Base-by-base conservation (phyloP, 2,113 vertebrate species). In the Polypterus senegalus region DNA sequence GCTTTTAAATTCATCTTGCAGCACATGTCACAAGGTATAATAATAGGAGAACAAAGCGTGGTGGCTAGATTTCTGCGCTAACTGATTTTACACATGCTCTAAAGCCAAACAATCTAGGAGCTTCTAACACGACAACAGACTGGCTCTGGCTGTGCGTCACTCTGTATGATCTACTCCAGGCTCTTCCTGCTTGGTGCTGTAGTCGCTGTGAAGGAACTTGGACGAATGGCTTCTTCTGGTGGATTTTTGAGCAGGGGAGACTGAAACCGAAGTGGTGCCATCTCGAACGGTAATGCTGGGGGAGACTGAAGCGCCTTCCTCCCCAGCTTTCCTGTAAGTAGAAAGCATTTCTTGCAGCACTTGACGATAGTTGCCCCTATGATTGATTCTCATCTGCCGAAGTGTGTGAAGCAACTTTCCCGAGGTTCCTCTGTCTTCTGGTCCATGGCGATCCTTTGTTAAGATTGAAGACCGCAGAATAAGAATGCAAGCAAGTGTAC, bases 291-390 rank as follows among this genome's bases (percentile, higher is more conserved):
- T 65, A 80, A 78, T 66, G 78, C 56, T 65, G 77, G 72, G 57
- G 78, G 73, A 69, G 78, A 71, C 62, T 71, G 74, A 67, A 60
- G 79, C 63, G 74, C 65, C 56, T 65, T 83, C 84, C 79, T 78
- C 81, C 67, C 79, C 84, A 82, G 79, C 84, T 85, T 84, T 79
- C 83, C 88, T 86, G 84, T 83, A 88, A 81, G 81, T 86, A 84
- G 78, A 75, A 78, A 89, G 86, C 82, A 88, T 80, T 79, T 86
- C 86, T 78, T 89, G 87, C 87, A 89, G 84, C 46, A 89, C 86
- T 69, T 89, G 88, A 73, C 87, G 88, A 79, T 86, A 89, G 83
- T 83, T 88, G 61, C 87, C 88, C 86, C 88, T 88, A 73, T 89
- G 87, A 84, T 76, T 84, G 81, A 86, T 79, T 82, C 85, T 87